Base-by-base conservation (phyloP, 1,140 invertebrate species). In the Holcopasites calliopsidis region DNA sequence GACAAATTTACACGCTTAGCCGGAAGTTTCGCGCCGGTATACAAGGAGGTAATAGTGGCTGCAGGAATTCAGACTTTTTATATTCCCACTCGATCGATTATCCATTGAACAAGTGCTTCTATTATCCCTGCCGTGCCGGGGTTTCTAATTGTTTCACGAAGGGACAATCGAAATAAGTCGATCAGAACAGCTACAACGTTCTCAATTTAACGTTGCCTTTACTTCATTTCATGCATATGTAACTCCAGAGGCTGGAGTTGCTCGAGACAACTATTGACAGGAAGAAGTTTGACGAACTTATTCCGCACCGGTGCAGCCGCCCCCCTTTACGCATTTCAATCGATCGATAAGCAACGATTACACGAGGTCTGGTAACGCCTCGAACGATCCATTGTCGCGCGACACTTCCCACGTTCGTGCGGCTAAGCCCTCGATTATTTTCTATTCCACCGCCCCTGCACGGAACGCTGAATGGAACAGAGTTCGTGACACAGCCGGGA, bases 281-380 rank as follows among this genome's bases (percentile, higher is more conserved):
- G 13, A 2, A 38, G n/a, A 35, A 38, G 31, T 16, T 28, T 13
- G 18, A 6, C 0, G 21, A 16, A 35, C 44, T 35, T 40, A 72
- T 72, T 52, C n/a, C n/a, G n/a, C 28, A 13, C 42, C 18, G 18
- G 7, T 31, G 47, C 1, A 1, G n/a, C 11, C 2, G n/a, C 50
- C 10, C 4, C 11, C 35, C 18, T 35, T 44, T 26, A 26, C 50
- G 26, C 23, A 33, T 44, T 26, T 66, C 50, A 28, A 74, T 66
- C 38, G 71, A 74, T 74, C 50, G 49, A 44, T 47, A 69, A 35
- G 52, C 66, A 57, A 54, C 28, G 38, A 40, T n/a, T 38, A 21
- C 54, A 21, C n/a, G 11, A 8, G 33, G 11, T 18, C 40, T 18
- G 38, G 26, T 26, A 44, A 31, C 21, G 13, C 62, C 62, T 23